Base-by-base conservation (phyloP, 1,140 invertebrate genomes). In the Stenopsyche tienmushanensis region DNA sequence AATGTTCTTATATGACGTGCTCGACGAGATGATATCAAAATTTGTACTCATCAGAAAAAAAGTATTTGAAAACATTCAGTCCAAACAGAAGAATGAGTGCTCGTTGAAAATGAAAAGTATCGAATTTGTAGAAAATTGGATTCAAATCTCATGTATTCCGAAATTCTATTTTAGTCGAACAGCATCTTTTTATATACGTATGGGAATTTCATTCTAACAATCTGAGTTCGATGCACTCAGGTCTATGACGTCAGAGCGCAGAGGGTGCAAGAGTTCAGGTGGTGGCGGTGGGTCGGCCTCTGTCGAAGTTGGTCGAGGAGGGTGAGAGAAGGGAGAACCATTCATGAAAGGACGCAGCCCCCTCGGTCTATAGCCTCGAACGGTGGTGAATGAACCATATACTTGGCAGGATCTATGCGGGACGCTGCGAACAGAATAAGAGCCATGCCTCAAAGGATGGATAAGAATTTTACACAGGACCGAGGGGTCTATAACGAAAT, bases 211-310 rank as follows among this genome's bases (percentile, higher is more conserved):
- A n/a, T n/a, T n/a, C n/a, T n/a, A n/a, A n/a, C n/a, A n/a, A 34
- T 34, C 13, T 18, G 44, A 15, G 44, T 47, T 47, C 44, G 44
- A 15, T 47, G 44, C 44, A 47, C 44, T 47, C 10, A 13, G 44
- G 10, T 47, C 10, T 20, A 20, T 47, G 44, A 8, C 44, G 44
- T 47, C 44, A 47, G 8, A 20, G 44, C 7, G 18, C 44, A 47
- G 8, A 20, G 44, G 44, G 18, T 47, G 44, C 10, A 20, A 20
- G 17, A 15, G 29, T 47, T 47, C 44, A 47, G 7, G 10, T 5
- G 10, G 10, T 5, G 44, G 10, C 44, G 5, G 44, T 47, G 44
- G n/a, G n/a, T 9, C 10, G 18, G 18, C 17, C 8, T 5, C 44
- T 8, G 44, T 7, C 13, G 29, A 13, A 13, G 29, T 5, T 34